Evolutionary conservation across 2,797 vertebrate species (phyloP), one percentile per base, ranked within the genome.

Genomic region (Eleutherodactylus coqui): DNA sequence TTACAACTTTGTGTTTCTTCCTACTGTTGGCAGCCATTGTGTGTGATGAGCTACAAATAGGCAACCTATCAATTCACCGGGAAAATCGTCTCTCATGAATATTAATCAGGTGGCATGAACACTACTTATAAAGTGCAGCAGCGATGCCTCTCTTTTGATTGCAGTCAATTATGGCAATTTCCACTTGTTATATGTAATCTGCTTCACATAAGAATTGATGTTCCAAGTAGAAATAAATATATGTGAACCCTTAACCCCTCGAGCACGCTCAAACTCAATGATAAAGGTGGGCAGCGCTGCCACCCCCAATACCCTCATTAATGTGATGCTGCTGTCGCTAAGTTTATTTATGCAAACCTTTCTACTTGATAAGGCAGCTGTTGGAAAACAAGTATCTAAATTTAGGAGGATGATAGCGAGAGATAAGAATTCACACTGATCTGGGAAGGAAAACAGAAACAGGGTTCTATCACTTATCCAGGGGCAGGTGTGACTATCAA

Each of bases 91-190:
- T 11, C 51, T 78, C 53, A 78, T 78, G 36, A 78, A 78, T 78
- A 78, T 78, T 58, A 78, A 78, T 78, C 32, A 17, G 3, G 7
- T 14, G 51, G 58, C 51, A 41, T 14, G 53, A 27, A 24, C 55
- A 58, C 27, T 41, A 58, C 51, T n/a, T 24, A 38, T 13, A 36
- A 55, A 36, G 75, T 77, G 73, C 73, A 32, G 5, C 38, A 29
- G 70, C 53, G 75, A 51, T 51, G 47, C 17, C 32, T 49, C 32
- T 51, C 29, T 53, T 77, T 58, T 78, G 76, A 78, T 60, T 58
- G 76, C 76, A 78, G 76, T 34, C 51, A 78, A 41, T 78, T 60
- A 78, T 34, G 14, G 53, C 53, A 38, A 58, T 60, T 58, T 78
- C 76, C 36, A n/a, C 21, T 41, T 78, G 53, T 78, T 38, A 58